Percentiles rank a stretch among this genome's conserved stretches.
These are phyloP conservation scores for Apis cerana DNA, from an alignment of 1,140 invertebrate species.

Conservation along the genomic window DNA sequence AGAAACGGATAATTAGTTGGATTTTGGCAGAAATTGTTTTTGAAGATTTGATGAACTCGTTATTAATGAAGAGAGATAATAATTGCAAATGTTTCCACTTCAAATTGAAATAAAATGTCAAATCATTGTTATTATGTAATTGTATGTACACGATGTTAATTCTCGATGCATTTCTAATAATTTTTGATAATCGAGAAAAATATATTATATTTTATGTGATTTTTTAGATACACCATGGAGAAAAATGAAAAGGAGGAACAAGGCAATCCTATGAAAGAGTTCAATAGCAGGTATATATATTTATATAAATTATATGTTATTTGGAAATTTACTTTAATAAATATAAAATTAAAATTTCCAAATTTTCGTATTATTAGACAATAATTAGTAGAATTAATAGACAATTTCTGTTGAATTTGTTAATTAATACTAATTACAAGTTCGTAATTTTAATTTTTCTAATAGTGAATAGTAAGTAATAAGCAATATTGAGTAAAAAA, in stretches of 20 bases:
- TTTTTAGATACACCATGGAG: slow-evolving; percentile 65
- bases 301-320: too few relatives aligned
- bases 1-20: neutral
- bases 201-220: neutral
- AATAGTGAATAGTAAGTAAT: too few relatives aligned
- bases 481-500: neutral
- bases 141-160: too few relatives aligned
- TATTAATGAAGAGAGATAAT: neutral
- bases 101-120: too few relatives aligned
- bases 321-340: neutral
- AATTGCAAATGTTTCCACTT: too few relatives aligned
- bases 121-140: too few relatives aligned
- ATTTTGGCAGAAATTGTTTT: neutral
- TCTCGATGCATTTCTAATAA: too few relatives aligned
- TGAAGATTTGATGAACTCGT: neutral
- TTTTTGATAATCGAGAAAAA: too few relatives aligned
- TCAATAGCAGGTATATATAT: slow-evolving; percentile 73
- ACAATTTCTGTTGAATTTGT: neutral
- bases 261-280: slow-evolving; percentile 72
- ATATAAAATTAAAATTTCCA: neutral
- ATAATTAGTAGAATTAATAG: neutral
- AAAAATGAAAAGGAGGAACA: slow-evolving; percentile 58
- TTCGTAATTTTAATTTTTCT: too few relatives aligned
- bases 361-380: neutral
- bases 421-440: neutral